Percentiles rank a stretch among this genome's conserved stretches.
Evolutionary conservation across 2,797 vertebrate species (phyloP).

Genomic region (Ceryle rudis): DNA sequence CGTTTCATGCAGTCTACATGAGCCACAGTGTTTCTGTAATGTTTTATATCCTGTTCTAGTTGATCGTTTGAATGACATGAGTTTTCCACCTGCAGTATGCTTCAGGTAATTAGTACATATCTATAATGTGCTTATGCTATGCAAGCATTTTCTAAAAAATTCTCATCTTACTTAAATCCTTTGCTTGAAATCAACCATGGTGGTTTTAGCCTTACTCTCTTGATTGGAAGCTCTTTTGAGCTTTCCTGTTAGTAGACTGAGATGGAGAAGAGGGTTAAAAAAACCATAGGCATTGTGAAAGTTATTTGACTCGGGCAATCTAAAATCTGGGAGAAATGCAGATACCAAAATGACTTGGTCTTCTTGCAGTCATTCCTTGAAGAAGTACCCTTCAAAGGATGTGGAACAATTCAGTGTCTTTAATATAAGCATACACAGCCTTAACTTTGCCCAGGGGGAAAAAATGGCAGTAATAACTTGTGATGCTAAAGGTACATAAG

Average conservation of each 20-base stretch:
- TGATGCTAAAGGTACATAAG: background rate
- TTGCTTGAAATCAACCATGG: background rate
- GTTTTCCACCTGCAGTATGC: rapidly evolving
- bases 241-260: background rate
- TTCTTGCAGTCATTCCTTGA: background rate
- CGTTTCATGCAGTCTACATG: background rate
- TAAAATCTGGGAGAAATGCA: background rate
- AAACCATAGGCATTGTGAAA: background rate
- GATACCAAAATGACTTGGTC: background rate
- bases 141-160: background rate
- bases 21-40: background rate
- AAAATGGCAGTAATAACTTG: background rate
- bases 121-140: background rate
- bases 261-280: background rate
- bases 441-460: background rate
- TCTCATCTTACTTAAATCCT: background rate
- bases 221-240: background rate
- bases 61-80: background rate
- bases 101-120: background rate
- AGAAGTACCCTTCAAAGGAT: background rate
- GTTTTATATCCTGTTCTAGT: background rate
- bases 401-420: background rate
- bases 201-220: background rate
- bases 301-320: background rate
- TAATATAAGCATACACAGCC: background rate